These are phyloP conservation scores for Bettongia penicillata DNA, from an alignment of 2,113 vertebrate genomes.

Conservation along the genomic window DNA sequence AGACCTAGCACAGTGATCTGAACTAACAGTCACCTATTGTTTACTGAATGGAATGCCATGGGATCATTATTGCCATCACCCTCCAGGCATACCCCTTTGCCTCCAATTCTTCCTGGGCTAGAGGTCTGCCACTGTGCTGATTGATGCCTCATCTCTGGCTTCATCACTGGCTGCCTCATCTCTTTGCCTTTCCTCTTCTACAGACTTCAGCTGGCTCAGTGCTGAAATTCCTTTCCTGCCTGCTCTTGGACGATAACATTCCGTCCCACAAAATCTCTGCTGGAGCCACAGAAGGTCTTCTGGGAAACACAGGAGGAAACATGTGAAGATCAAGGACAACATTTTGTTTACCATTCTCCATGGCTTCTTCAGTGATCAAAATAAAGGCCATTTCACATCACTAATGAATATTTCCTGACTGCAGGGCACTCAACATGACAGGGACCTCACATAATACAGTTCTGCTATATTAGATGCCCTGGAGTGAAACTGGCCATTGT, in stretches of 20 bases:
- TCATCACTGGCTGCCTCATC: not conserved
- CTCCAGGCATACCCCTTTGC: not conserved
- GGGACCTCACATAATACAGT: not conserved
- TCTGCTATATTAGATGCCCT: not conserved
- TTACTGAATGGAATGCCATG: not conserved
- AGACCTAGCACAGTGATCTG: not conserved
- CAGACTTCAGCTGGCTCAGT: not conserved
- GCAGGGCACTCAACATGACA: not conserved
- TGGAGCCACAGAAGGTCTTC: not conserved
- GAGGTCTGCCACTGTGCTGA: not conserved
- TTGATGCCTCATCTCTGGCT: no score
- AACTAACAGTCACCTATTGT: not conserved
- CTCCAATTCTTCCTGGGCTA: not conserved
- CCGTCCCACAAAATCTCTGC: not conserved
- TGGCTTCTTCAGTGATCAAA: not conserved
- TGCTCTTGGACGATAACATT: not conserved
- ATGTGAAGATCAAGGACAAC: not conserved
- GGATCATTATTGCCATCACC: not conserved
- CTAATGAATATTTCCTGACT: not conserved
- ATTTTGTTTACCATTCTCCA: not conserved
- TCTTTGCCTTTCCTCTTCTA: constrained; percentile 4
- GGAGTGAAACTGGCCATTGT: accelerated
- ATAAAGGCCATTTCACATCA: not conserved
- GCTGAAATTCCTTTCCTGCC: not conserved
- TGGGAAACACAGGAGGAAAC: not conserved